Base-by-base conservation (phyloP, 2,888 invertebrate genomes). In the Drosophila pegasa region DNA sequence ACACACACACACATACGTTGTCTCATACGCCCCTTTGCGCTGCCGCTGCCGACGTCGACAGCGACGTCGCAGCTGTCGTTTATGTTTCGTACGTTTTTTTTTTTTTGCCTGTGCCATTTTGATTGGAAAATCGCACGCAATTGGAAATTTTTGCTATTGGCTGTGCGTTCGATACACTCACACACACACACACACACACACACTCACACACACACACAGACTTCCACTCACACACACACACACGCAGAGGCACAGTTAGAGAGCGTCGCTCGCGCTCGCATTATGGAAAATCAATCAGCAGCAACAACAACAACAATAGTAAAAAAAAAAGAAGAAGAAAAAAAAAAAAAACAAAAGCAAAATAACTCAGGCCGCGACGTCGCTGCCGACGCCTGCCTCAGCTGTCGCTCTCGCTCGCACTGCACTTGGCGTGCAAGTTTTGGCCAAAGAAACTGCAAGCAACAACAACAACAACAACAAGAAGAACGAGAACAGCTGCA, bases 71-170 rank as follows among this genome's bases (percentile, higher is more conserved):
- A 56, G 70, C 62, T 68, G 51, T 52, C 66, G 67, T 55, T 65
- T 61, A 59, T 27, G 52, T 14, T 66, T 67, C 48, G 43, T 45
- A 25, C 43, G 43, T n/a, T 43, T 80, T 75, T 75, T 67, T 50
- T 65, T 80, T 74, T 75, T 69, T 51, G 66, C 61, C 59, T 75
- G 83, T 83, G 80, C 83, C 84, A 71, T 88, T 84, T 88, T 85
- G 85, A 85, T 85, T 85, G 85, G 89, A 88, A 85, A 85, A 88
- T 88, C 83, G 83, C 84, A 88, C 87, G 87, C 87, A 83, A 83
- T 88, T 86, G 87, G 75, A 83, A 88, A 83, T 88, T 83, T 83
- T 83, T 83, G 83, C 83, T 80, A 83, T 88, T 83, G 88, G 83
- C 88, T 84, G 75, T 80, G 78, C 81, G 88, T 83, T 88, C 87